Evolutionary conservation across 2,797 vertebrate species (phyloP), one percentile per base, ranked within the genome.

Genomic region (Martes flavigula): DNA sequence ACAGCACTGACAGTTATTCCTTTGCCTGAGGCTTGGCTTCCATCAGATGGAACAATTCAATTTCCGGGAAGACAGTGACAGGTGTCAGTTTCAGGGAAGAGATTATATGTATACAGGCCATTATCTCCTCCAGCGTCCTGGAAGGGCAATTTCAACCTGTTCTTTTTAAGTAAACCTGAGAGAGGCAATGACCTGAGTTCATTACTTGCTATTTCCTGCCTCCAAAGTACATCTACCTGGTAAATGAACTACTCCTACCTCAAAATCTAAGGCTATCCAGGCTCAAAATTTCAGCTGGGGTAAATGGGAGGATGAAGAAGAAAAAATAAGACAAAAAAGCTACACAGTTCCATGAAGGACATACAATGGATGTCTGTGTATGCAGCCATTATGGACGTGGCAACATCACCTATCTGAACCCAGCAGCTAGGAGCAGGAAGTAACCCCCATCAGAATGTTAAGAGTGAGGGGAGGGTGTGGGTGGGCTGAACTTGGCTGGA

Each of bases 11-110:
- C 77, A 96, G 93, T 20, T 77, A 91, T 43, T 70, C 58, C 88
- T 68, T 84, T 79, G 96, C 95, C 91, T 4, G 58, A 95, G 84
- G 97, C 88, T 46, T 78, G 46, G 54, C 30, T 95, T 93, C 83
- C 60, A 82, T 85, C 75, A 87, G 87, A 97, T 58, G 5, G 87
- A 75, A 86, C 48, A 81, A 87, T 83, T 95, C 89, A 91, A 1
- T 96, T 96, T 95, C 56, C 40, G 70, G 75, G 77, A 96, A 54
- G 87, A 72, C 35, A 85, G 64, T 93, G 97, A 98, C 93, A 94
- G 93, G 58, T 92, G 96, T 87, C 93, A 95, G 18, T 96, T 91
- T 97, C 82, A 77, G 68, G 79, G 81, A 94, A 87, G 94, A 86
- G 83, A 78, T 15, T 73, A 32, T 35, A 75, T 75, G 75, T 30